Evolutionary conservation across 2,113 vertebrate genomes (phyloP), one percentile per base, ranked within the genome.

Genomic region (Romanogobio albipinnatus): DNA sequence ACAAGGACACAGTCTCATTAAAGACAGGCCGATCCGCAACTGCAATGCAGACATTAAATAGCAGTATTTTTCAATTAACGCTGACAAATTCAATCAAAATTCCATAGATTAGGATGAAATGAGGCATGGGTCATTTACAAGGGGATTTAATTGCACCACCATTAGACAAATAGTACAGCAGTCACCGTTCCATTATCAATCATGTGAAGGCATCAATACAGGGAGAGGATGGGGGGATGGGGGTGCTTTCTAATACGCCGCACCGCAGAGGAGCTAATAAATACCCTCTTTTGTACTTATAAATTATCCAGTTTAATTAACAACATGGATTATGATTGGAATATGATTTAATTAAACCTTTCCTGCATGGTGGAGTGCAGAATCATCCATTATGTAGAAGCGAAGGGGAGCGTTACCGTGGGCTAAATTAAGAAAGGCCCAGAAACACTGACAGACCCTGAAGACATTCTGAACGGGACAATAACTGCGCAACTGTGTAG

Each of bases 41-140:
- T 95, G 96, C 96, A 92, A 93, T 94, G 96, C 96, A 95, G 96
- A 96, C 96, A 98, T 97, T 97, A 97, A 97, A 97, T 95, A 92
- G 96, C 97, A 97, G 97, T 98, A 98, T 99, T 99, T 99, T 99
- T 99, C 98, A 99, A 99, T 99, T 99, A 99, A 96, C 93, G 95
- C 96, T 95, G 97, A 98, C 97, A 97, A 98, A 99, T 99, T 97
- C 97, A 98, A 98, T 99, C 97, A 98, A 98, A 98, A 96, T 96
- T 98, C 96, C 96, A 98, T 97, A 98, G 97, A 99, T 98, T 97
- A 97, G 97, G 96, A 97, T 95, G 96, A 97, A 98, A 98, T 96
- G 97, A 98, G 97, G 96, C 97, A 95, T 95, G 97, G 97, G 96
- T 98, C 97, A 97, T 99, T 99, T 98, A 97, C 97, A 97, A 96